Evolutionary conservation across 1,140 invertebrate species (phyloP), one percentile per base, ranked within the genome.

Genomic region (Globodera rostochiensis): DNA sequence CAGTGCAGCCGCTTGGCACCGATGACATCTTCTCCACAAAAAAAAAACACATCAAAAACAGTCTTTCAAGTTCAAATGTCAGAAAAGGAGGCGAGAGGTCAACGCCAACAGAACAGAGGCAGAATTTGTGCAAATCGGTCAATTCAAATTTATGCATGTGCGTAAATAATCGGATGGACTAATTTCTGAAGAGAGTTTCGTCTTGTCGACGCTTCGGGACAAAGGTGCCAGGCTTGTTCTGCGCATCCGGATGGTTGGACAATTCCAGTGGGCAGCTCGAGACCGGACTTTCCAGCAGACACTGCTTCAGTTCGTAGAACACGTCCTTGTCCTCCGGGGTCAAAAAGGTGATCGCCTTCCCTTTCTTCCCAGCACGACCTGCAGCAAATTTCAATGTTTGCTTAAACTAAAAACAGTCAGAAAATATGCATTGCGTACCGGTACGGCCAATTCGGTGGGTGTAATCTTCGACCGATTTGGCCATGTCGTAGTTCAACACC

Each of bases 381-480:
- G 78, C 49, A 87, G 78, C 49, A 87, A 85, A 85, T 21, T 60
- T 21, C 80, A 64, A 36, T 36, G 36, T 36, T 36, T 36, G 36
- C 36, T 36, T 36, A 36, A 36, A 36, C 36, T 36, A 36, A 36
- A 25, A 36, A 36, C 2, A 36, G 2, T 36, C 36, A 36, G 36
- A 36, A 36, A 80, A 7, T 15, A 76, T 36, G 9, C 36, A n/a
- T 19, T 11, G 75, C 85, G 13, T 57, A 87, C 86, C 87, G 0
- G 97, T 99, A 92, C 97, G 93, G 90, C 97, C 97, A 90, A 99
- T 98, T 93, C 97, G 94, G 94, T 99, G 97, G 0, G 96, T 98
- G 88, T 99, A 99, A 92, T 98, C 97, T 94, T 90, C 70, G 89
- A 99, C 98, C 74, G 94, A 94, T 91, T 99, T 99, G 0, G 97